Base-by-base conservation (phyloP, 2,113 vertebrate genomes). In the Opisthocomus hoazin region DNA sequence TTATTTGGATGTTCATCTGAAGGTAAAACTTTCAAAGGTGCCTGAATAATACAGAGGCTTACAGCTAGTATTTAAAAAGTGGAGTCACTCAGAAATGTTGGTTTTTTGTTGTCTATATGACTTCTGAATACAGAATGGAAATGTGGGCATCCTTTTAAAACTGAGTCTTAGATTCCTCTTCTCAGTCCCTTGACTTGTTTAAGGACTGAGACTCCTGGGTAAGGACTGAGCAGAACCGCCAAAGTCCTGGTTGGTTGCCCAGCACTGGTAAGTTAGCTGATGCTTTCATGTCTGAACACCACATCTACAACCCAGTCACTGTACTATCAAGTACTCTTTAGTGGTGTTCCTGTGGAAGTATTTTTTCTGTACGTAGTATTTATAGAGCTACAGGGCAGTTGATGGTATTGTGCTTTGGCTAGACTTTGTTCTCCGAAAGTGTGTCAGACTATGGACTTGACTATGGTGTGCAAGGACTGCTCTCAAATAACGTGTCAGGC, bases 1-100 rank as follows among this genome's bases (percentile, higher is more conserved):
- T 75, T 87, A 43, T 89, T 91, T 10, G 5, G 39, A 10, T 81
- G 30, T 66, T 92, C 37, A 24, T 63, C 34, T 90, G 37, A 84
- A 77, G 68, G 54, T 86, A 81, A 84, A 81, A 58, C 54, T 90
- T 76, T 36, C 16, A 89, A 71, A 90, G 83, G 54, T 94, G 58
- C 50, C 71, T 81, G 77, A 56, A 26, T 46, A 77, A 41, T 41
- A 4, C 0, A 32, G 60, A 70, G 54, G 21, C 20, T 91, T 83
- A 41, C 46, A 75, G 89, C 23, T 45, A 51, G 51, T 51, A 56
- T 37, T 81, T 61, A 11, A 69, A 16, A 50, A 22, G 19, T 34
- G 22, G 46, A 78, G 56, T 60, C 34, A 18, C 32, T 93, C 41
- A 20, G 68, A 87, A 66, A 4, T 58, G 6, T n/a, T 74, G 9